Evolutionary conservation across 2,113 vertebrate species (phyloP).

Genomic region (Phaethornis superciliosus): DNA sequence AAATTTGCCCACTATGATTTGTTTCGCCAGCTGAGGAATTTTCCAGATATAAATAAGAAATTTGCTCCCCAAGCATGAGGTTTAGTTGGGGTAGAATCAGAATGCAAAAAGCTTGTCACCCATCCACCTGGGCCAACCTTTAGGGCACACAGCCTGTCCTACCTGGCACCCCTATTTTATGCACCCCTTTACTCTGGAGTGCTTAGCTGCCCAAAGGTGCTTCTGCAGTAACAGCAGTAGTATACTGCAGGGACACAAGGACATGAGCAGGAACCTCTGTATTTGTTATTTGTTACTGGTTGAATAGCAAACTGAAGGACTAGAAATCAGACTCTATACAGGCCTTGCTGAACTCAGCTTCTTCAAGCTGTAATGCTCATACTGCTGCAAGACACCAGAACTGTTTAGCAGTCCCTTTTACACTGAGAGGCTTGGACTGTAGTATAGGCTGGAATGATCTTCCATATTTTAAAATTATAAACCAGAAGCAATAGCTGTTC

Average conservation of each 20-base stretch:
- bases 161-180: background rate
- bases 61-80: background rate
- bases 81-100: background rate
- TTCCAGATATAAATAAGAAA: background rate
- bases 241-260: fast-evolving
- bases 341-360: background rate
- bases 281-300: background rate
- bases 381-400: background rate
- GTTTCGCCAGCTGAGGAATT: background rate
- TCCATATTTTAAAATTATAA: background rate
- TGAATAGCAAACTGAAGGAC: background rate
- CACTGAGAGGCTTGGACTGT: background rate
- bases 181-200: background rate
- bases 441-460: background rate
- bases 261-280: fast-evolving
- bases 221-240: background rate
- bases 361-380: background rate
- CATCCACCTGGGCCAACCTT: background rate
- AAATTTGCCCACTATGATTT: background rate
- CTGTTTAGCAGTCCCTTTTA: background rate
- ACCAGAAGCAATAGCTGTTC: background rate
- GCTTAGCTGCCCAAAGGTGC: background rate
- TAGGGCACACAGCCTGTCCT: background rate
- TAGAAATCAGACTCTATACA: background rate
- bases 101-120: background rate